Percentiles rank a stretch among this genome's conserved stretches.
Conservation (phyloP, 1,140 invertebrate species). For the Anastrepha obliqua region DNA sequence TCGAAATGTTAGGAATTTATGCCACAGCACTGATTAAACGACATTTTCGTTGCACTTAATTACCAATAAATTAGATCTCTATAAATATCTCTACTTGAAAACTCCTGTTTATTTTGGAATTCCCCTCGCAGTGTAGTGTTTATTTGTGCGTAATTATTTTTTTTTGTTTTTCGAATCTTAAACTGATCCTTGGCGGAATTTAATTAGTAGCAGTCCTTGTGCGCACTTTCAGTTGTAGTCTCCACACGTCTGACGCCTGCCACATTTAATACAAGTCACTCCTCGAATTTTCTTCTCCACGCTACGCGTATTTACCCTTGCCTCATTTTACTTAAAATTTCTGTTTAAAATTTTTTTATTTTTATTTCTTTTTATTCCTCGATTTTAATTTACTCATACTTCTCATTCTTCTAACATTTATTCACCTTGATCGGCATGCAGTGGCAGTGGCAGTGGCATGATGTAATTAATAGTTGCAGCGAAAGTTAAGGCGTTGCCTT, state of each 20-base stretch:
- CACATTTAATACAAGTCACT: not conserved
- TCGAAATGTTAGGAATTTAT: too few species aligned
- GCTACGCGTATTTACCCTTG: not conserved
- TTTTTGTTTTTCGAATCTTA: too few species aligned
- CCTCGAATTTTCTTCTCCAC: not conserved
- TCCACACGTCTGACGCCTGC: conserved; percentile 7
- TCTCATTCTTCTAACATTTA: not conserved
- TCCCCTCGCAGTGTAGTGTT: not conserved
- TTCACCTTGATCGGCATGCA: not conserved
- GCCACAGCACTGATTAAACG: too few species aligned
- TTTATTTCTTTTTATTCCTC: not conserved
- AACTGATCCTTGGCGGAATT: too few species aligned
- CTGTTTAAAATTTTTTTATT: not conserved
- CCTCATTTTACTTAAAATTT: not conserved
- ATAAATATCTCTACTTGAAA: too few species aligned
- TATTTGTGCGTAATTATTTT: too few species aligned
- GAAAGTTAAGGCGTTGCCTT: conserved; percentile 22
- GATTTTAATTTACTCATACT: not conserved
- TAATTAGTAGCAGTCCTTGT: not conserved
- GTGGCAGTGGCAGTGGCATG: not conserved
- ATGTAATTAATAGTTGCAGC: conserved; percentile 8
- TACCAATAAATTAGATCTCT: too few species aligned
- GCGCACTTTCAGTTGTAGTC: not conserved
- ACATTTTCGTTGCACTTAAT: too few species aligned
- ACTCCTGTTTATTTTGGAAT: too few species aligned